A percentile compares a stretch with the other conserved stretches of the same genome.
phyloP scores from a whole-genome alignment of 2,113 vertebrate genomes.

The Eidolon helvum region DNA sequence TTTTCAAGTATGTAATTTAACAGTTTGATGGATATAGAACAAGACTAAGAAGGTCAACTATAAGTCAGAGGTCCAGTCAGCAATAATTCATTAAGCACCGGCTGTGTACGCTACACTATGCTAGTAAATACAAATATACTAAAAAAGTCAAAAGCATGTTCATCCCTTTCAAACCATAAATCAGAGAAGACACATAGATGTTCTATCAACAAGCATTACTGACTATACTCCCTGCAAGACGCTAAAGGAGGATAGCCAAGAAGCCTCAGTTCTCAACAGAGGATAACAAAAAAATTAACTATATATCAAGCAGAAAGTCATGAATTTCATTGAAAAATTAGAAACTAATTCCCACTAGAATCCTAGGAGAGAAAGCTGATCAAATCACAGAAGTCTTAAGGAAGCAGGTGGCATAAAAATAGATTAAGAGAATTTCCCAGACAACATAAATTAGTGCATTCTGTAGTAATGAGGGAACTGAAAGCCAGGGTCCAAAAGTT shows the following conservation, averaged over 20 bases:
- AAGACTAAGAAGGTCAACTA: background rate
- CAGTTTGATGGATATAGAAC: background rate
- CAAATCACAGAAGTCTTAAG: background rate
- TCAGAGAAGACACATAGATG: background rate
- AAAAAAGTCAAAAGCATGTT: background rate
- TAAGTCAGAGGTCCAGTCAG: background rate
- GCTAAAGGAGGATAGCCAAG: background rate
- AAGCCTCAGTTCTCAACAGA: background rate
- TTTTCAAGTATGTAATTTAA: conserved; percentile 6
- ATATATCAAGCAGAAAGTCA: background rate
- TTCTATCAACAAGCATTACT: background rate
- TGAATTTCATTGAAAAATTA: background rate
- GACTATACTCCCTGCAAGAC: background rate
- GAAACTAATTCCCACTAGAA: background rate
- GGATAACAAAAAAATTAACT: background rate
- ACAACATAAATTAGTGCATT: background rate
- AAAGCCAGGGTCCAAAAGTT: background rate
- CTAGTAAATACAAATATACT: background rate
- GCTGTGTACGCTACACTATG: background rate
- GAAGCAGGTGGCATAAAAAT: background rate
- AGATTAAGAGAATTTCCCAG: background rate
- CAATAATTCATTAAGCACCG: conserved; percentile 27
- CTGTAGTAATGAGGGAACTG: background rate
- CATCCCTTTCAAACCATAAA: background rate
- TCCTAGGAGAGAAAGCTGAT: background rate